Evolutionary conservation across 2,797 vertebrate genomes (phyloP).

Genomic region (Centropyge bicolor): DNA sequence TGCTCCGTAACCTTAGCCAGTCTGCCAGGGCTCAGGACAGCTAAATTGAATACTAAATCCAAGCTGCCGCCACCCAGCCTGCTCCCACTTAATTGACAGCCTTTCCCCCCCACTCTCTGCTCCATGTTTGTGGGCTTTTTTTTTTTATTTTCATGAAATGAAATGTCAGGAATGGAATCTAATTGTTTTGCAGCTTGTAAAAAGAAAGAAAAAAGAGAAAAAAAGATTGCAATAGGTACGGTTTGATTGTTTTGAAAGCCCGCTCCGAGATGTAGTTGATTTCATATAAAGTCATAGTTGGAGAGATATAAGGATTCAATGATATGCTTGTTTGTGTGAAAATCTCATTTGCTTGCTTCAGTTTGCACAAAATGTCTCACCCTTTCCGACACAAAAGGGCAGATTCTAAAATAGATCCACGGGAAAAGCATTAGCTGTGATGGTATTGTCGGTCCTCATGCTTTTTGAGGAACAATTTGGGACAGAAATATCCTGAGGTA

Average conservation of each 20-base stretch:
- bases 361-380: constrained; percentile 61
- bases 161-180: constrained; percentile 68
- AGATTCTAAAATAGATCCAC: constrained; percentile 64
- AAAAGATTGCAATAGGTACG: constrained; percentile 34
- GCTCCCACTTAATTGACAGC: constrained; percentile 79
- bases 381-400: constrained; percentile 64
- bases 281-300: constrained; percentile 42
- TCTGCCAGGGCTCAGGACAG: constrained; percentile 85
- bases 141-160: constrained; percentile 66
- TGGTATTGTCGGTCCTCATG: constrained; percentile 42
- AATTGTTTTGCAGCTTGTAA: constrained; percentile 61
- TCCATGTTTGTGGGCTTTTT: constrained; percentile 59
- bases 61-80: constrained; percentile 81
- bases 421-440: constrained; percentile 55
- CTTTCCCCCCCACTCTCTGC: constrained; percentile 19
- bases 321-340: constrained; percentile 64
- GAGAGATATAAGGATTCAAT: constrained; percentile 50
- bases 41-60: constrained; percentile 91
- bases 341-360: constrained; percentile 61
- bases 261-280: constrained; percentile 37
- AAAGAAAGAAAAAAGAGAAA: constrained; percentile 18
- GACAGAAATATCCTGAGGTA: constrained; percentile 71
- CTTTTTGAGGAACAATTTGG: constrained; percentile 71
- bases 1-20: constrained; percentile 86
- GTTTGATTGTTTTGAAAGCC: constrained; percentile 53